These are phyloP conservation scores for Mellivora capensis DNA, from an alignment of 2,113 vertebrate genomes.

Conservation along the genomic window DNA sequence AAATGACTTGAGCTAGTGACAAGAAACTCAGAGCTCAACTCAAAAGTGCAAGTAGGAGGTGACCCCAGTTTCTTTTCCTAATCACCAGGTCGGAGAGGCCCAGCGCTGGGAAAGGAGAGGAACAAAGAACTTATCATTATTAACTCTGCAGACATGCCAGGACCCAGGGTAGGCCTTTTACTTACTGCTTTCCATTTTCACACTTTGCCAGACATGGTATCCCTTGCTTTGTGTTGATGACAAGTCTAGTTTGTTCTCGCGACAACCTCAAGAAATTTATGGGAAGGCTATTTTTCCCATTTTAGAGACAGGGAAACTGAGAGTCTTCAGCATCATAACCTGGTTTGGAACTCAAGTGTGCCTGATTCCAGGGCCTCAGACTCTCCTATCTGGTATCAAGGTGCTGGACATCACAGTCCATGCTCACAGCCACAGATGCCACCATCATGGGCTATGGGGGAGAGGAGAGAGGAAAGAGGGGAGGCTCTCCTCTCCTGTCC, in stretches of 20 bases:
- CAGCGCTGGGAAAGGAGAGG: background rate
- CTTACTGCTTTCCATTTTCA: background rate
- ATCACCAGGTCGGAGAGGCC: background rate
- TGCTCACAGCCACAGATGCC: background rate
- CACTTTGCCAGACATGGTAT: background rate
- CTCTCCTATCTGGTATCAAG: background rate
- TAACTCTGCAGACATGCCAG: no score
- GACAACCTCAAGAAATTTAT: background rate
- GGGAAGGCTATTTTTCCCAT: background rate
- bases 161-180: background rate
- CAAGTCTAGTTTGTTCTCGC: background rate
- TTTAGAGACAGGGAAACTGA: background rate
- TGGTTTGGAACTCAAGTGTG: background rate
- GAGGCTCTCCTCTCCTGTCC: background rate
- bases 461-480: accelerated
- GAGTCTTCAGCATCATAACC: background rate
- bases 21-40: background rate
- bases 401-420: background rate
- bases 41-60: background rate
- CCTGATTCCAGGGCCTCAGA: background rate
- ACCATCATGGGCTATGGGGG: accelerated
- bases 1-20: background rate
- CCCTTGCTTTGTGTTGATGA: background rate
- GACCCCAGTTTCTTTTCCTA: background rate
- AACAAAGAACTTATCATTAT: background rate